Conservation (phyloP, 64 coral and sea anemone species). For the Porites australiensis region DNA sequence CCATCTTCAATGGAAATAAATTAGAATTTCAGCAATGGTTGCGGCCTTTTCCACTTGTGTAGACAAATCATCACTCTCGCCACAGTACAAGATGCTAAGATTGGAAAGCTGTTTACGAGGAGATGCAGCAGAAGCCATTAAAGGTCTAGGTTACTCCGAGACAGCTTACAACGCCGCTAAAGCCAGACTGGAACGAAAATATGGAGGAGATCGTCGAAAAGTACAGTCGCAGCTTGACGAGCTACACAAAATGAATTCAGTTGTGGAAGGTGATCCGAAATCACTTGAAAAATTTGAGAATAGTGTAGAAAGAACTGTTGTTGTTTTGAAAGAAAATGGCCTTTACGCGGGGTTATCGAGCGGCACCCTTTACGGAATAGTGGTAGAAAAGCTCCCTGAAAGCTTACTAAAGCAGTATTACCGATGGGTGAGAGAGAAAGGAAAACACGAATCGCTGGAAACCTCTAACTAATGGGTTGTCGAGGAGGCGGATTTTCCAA, state of each 20-base stretch:
- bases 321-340: slow-evolving; percentile 67
- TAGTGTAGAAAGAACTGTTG: slow-evolving; percentile 51
- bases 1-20: slow-evolving; percentile 65
- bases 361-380: slow-evolving; percentile 66
- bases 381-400: slow-evolving; percentile 70
- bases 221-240: slow-evolving; percentile 70
- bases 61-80: slow-evolving; percentile 45
- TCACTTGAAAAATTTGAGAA: slow-evolving; percentile 71
- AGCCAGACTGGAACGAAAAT: slow-evolving; percentile 44
- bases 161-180: slow-evolving; percentile 40
- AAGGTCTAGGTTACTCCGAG: slow-evolving; percentile 57
- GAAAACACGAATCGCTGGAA: background rate
- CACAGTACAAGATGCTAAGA: slow-evolving; percentile 68
- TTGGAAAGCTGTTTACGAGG: slow-evolving; percentile 54
- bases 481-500: background rate
- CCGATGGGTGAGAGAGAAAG: background rate
- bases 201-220: slow-evolving; percentile 67
- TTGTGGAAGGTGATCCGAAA: slow-evolving; percentile 58
- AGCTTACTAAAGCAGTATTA: background rate
- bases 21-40: slow-evolving; percentile 66
- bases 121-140: background rate
- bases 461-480: background rate
- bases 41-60: slow-evolving; percentile 66
- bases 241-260: slow-evolving; percentile 40
- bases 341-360: slow-evolving; percentile 61